Conservation (phyloP, 2,113 vertebrate genomes). For the Anthoscopus minutus region DNA sequence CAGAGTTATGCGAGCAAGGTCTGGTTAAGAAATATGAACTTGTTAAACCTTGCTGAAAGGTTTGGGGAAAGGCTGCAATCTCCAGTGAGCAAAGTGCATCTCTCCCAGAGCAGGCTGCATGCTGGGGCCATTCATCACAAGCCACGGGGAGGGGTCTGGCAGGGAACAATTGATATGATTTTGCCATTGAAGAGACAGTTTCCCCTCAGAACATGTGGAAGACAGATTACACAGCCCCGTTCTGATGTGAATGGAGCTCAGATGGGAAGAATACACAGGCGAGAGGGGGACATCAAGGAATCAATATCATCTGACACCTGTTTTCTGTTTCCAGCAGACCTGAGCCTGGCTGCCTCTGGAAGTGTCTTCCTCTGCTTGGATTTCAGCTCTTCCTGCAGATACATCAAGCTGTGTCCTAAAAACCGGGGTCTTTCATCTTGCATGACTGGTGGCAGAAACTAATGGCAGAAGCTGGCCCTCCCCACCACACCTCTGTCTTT, state of each 20-base stretch:
- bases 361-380: neutral
- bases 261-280: neutral
- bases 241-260: neutral
- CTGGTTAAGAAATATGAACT: constrained; percentile 59
- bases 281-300: neutral
- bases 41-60: constrained; percentile 62
- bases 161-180: constrained; percentile 34
- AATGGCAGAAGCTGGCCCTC: neutral
- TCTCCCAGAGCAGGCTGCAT: constrained; percentile 26
- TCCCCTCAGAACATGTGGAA: constrained; percentile 53
- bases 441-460: neutral
- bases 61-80: constrained; percentile 45
- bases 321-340: constrained; percentile 13
- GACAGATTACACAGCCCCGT: constrained; percentile 1
- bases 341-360: neutral
- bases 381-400: neutral
- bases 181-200: constrained; percentile 49
- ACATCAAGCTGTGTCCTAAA: neutral
- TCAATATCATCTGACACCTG: neutral
- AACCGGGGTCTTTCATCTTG: neutral
- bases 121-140: constrained; percentile 58
- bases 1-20: neutral
- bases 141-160: constrained; percentile 12
- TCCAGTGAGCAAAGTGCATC: neutral
- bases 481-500: neutral